Percentiles rank a stretch among this genome's conserved stretches.
Conservation (phyloP, 2,797 vertebrate species). For the Gymnodraco acuticeps region DNA sequence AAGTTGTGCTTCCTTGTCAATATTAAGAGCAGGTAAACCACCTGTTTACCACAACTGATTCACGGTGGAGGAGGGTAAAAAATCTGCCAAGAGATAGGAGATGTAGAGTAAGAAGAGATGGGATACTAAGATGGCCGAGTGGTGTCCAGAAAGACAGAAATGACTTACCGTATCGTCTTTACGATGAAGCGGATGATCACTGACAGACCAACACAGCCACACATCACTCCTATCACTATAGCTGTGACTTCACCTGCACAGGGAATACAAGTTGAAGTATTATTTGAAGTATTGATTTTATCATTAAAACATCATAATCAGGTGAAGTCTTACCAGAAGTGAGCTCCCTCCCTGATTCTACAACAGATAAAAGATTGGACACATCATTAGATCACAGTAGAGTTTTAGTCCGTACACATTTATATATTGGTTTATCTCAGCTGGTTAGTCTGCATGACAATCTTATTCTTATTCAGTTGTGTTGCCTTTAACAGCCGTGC, state of each 20-base stretch:
- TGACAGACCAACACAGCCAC: slow-evolving; percentile 84
- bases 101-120: slow-evolving; percentile 44
- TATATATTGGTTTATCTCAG: slow-evolving; percentile 21
- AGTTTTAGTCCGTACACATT: not conserved
- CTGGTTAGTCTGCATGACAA: slow-evolving; percentile 37
- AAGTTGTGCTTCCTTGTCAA: slow-evolving; percentile 52
- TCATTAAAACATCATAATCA: not conserved
- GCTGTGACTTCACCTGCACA: slow-evolving; percentile 84
- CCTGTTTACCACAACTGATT: slow-evolving; percentile 82
- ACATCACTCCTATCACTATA: slow-evolving; percentile 84
- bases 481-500: slow-evolving; percentile 41
- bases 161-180: slow-evolving; percentile 83
- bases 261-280: not conserved
- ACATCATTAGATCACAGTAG: slow-evolving; percentile 4
- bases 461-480: slow-evolving; percentile 9
- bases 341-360: slow-evolving; percentile 79
- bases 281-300: not conserved
- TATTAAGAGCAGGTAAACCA: slow-evolving; percentile 69
- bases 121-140: slow-evolving; percentile 6
- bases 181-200: slow-evolving; percentile 82
- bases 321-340: slow-evolving; percentile 75
- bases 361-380: slow-evolving; percentile 34
- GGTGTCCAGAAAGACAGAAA: not conserved
- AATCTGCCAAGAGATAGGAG: slow-evolving; percentile 79
- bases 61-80: slow-evolving; percentile 76